Conservation (phyloP, 2,888 invertebrate species). For the Apamea sordens region DNA sequence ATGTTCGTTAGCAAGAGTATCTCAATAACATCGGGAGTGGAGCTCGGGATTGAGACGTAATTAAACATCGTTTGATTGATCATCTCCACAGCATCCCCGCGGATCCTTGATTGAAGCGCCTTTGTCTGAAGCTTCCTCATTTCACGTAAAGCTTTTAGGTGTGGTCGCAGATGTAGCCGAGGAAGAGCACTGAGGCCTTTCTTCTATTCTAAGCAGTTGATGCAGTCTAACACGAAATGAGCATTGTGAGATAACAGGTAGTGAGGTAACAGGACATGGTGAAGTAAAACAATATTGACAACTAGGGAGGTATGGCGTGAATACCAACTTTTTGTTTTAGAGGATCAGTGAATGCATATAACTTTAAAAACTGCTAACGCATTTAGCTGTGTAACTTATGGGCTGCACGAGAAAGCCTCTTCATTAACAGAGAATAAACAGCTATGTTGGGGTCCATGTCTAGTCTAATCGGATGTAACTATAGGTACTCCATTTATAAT, state of each 20-base stretch:
- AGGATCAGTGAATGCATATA: background rate
- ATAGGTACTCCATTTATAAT: too few species aligned
- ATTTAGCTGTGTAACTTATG: too few species aligned
- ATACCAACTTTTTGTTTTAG: background rate
- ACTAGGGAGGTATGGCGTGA: background rate
- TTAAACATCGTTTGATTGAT: slow-evolving; percentile 63
- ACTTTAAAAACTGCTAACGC: background rate
- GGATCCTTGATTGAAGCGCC: slow-evolving; percentile 60
- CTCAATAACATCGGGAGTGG: slow-evolving; percentile 25
- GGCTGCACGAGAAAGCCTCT: background rate
- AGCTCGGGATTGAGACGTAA: slow-evolving; percentile 47
- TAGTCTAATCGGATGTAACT: background rate
- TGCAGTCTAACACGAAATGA: background rate
- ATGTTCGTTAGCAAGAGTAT: slow-evolving; percentile 26
- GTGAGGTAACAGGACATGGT: background rate
- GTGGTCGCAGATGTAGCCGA: slow-evolving; percentile 19
- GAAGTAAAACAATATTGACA: background rate
- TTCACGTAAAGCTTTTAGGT: slow-evolving; percentile 59
- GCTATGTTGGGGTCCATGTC: background rate
- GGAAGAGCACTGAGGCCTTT: background rate
- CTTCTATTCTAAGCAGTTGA: background rate
- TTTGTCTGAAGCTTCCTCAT: slow-evolving; percentile 64
- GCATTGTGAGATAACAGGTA: background rate
- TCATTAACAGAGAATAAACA: background rate
- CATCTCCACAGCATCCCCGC: slow-evolving; percentile 45